phyloP scores from a whole-genome alignment of 2,888 invertebrate species.

The Ganaspis brasiliensis region DNA sequence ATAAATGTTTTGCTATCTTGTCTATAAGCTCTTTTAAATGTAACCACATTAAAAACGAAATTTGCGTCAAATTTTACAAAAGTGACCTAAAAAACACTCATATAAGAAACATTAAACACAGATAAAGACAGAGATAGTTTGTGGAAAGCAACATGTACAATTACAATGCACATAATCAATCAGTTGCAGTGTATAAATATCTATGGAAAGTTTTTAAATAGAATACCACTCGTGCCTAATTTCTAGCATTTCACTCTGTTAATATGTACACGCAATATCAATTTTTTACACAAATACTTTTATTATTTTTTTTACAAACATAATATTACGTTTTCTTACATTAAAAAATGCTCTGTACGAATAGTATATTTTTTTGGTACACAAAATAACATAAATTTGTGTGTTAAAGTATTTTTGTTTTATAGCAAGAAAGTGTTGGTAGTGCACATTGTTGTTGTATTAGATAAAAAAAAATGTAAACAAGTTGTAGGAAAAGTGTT shows the following conservation, averaged over 20 bases:
- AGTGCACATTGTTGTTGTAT: no score
- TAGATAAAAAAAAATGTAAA: no score
- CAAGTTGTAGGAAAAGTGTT: no score
- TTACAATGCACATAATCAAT: slow-evolving; percentile 25
- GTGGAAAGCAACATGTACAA: slow-evolving; percentile 50
- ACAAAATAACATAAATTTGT: no score
- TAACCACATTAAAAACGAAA: slow-evolving; percentile 16
- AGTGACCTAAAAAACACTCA: slow-evolving; percentile 44
- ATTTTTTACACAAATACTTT: background rate
- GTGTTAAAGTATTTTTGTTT: no score
- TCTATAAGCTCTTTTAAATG: slow-evolving; percentile 17
- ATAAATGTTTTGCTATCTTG: background rate
- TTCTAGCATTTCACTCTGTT: background rate
- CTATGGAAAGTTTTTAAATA: slow-evolving; percentile 48
- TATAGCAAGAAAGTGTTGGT: no score
- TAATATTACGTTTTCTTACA: background rate
- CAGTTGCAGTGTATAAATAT: slow-evolving; percentile 52
- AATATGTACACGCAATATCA: background rate
- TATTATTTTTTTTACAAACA: background rate
- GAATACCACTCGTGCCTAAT: slow-evolving; percentile 42
- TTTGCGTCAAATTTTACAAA: slow-evolving; percentile 20
- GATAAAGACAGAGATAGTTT: slow-evolving; percentile 43
- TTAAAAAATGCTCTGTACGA: no score
- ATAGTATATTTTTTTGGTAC: no score
- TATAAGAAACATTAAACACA: slow-evolving; percentile 45